A percentile compares a stretch with the other conserved stretches of the same genome.
These are phyloP conservation scores for Beaufortia kweichowensis DNA, from an alignment of 2,113 vertebrate species.

Conservation along the genomic window DNA sequence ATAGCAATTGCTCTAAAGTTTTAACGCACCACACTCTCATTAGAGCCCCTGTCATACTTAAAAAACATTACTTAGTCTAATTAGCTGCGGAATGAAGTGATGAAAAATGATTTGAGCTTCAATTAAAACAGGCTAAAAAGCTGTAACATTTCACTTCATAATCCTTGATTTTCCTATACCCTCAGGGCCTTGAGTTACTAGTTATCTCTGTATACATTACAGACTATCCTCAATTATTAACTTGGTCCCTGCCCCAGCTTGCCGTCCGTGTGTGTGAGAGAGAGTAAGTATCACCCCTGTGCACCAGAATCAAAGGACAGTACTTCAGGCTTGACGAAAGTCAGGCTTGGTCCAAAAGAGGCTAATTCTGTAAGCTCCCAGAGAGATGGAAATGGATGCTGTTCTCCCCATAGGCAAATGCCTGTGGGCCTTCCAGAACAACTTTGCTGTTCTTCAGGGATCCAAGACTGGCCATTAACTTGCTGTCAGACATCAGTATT, in stretches of 20 bases:
- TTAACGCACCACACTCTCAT: background rate
- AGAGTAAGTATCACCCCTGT: conserved; percentile 8
- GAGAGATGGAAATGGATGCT: conserved; percentile 23
- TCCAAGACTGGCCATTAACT: background rate
- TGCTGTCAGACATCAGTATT: conserved; percentile 24
- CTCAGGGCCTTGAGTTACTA: conserved; percentile 46
- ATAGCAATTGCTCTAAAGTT: no score
- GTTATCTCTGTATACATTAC: conserved; percentile 42
- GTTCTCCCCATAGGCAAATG: conserved; percentile 5
- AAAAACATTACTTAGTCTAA: background rate
- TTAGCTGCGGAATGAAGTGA: background rate
- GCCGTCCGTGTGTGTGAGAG: conserved; percentile 16
- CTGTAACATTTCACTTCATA: conserved; percentile 6
- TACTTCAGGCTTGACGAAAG: conserved; percentile 20
- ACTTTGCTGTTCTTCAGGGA: conserved; percentile 12
- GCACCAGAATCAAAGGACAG: conserved; percentile 31
- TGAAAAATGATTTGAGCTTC: conserved; percentile 15
- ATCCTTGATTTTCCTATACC: conserved; percentile 19
- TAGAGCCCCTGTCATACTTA: background rate
- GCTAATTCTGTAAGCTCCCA: conserved; percentile 40
- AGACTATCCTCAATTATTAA: conserved; percentile 50
- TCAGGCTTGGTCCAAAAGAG: conserved; percentile 20
- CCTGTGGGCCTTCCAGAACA: conserved; percentile 7
- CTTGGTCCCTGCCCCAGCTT: conserved; percentile 28
- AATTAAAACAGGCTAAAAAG: conserved; percentile 6